Evolutionary conservation across 92 coral and sea anemone species (phyloP).

Genomic region (Virgularia gustaviana): DNA sequence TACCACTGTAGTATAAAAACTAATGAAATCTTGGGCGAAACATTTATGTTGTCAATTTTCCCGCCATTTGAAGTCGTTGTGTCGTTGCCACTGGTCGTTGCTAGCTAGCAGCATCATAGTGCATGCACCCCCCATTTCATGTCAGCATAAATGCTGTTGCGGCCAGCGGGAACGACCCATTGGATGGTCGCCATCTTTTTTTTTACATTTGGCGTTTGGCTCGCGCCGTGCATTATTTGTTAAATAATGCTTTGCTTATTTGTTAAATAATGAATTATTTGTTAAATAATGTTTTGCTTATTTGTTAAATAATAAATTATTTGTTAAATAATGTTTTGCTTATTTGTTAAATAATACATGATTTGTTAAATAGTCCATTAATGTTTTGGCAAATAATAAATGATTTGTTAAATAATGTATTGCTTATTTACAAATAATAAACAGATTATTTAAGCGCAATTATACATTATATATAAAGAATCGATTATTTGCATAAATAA

Average conservation of each 20-base stretch:
- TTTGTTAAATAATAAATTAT: no score
- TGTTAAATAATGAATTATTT: no score
- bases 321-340: background rate
- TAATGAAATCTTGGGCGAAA: background rate
- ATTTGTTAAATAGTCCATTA: background rate
- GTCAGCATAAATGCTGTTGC: background rate
- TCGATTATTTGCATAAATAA: no score
- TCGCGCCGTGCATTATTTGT: background rate
- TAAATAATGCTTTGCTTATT: background rate
- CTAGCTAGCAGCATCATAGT: background rate
- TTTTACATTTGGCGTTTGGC: background rate
- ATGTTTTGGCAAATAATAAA: no score
- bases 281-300: background rate
- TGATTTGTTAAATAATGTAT: background rate
- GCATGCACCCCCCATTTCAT: background rate
- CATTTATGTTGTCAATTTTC: background rate
- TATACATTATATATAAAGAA: no score
- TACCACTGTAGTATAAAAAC: background rate
- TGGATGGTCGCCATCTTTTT: background rate
- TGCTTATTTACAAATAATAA: background rate
- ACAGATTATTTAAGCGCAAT: no score
- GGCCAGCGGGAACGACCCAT: background rate
- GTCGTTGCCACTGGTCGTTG: background rate
- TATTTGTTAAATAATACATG: background rate
- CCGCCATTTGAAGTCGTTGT: background rate